phyloP scores from a whole-genome alignment of 2,797 vertebrate species.

The Enteromius fasciolatus region DNA sequence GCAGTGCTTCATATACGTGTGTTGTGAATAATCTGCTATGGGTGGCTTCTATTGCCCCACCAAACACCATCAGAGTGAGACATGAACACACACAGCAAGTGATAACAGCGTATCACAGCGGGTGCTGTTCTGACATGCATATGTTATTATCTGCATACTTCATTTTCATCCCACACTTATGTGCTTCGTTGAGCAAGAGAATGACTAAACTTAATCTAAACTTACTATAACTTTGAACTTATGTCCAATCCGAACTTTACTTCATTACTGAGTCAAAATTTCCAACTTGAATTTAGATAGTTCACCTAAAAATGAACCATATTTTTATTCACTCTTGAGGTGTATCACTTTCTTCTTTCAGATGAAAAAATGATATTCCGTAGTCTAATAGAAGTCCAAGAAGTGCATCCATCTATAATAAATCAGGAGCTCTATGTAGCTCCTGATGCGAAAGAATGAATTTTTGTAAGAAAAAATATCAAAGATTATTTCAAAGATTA shows the following conservation, averaged over 20 bases:
- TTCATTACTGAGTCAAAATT: background rate
- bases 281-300: background rate
- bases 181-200: background rate
- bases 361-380: background rate
- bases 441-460: background rate
- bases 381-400: background rate
- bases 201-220: background rate
- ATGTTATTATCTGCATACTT: background rate
- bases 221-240: background rate
- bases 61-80: slow-evolving; percentile 66
- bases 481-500: no score
- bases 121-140: slow-evolving; percentile 26
- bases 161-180: background rate
- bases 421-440: background rate
- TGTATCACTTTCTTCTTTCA: background rate
- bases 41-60: slow-evolving; percentile 67
- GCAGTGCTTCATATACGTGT: slow-evolving; percentile 20
- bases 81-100: slow-evolving; percentile 57
- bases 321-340: background rate
- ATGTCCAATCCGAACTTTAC: background rate
- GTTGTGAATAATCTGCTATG: slow-evolving; percentile 49
- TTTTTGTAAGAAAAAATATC: no score
- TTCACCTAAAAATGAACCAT: background rate
- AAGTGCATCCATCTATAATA: background rate
- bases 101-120: slow-evolving; percentile 15